Evolutionary conservation across 2,797 vertebrate genomes (phyloP), one percentile per base, ranked within the genome.

Genomic region (Sebastes baramenuke): DNA sequence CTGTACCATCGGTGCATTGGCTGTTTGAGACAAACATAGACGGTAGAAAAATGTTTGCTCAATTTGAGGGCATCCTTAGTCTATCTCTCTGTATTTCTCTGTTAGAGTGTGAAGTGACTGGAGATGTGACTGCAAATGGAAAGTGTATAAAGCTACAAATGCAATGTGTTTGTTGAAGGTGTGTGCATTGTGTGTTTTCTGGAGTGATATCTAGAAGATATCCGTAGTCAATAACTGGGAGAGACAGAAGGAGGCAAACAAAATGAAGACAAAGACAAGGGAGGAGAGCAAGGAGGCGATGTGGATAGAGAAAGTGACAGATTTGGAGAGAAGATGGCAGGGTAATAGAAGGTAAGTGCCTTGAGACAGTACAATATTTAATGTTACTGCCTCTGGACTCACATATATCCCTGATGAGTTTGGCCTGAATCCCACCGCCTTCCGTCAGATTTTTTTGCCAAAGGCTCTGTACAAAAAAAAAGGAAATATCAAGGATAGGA

Each of bases 341-440:
- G 25, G 61, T 55, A 87, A 74, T 73, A 60, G 56, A 83, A 78
- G 59, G 42, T 71, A 76, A 88, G 83, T 52, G 83, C 88, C 79
- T 86, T 69, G 77, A 88, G 87, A 89, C 73, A 58, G 59, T 73
- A 67, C 38, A 72, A 86, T 83, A 70, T 87, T 85, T 91, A 83
- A 89, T 81, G 59, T 67, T 4, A 1, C 76, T 76, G 81, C 84
- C 85, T 84, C 67, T 10, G 77, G 87, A 75, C 81, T 88, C 88
- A 81, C 74, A 86, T 81, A 75, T 77, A 80, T 84, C 77, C 56
- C 73, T 71, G 83, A 90, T 90, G 76, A 85, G 65, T 92, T 85
- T 90, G 86, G 82, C 84, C 80, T 71, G 86, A 87, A 75, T 88
- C 87, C 56, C 49, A 56, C 36, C 70, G 67, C 64, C 67, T 83